These are phyloP conservation scores for Toxonevra muliebris DNA, from an alignment of 2,888 invertebrate species.

Conservation along the genomic window DNA sequence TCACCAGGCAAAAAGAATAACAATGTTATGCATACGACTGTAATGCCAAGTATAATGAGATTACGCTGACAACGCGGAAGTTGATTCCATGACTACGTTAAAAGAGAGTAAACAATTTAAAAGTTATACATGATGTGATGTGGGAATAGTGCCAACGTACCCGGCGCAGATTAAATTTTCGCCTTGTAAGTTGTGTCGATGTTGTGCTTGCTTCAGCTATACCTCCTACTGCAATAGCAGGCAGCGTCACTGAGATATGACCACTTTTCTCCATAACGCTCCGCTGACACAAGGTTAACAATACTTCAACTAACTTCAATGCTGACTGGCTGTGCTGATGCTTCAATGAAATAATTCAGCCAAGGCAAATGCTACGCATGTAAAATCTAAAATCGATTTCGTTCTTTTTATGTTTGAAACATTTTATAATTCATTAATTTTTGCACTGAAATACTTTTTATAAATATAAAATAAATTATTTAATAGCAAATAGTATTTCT, in stretches of 20 bases:
- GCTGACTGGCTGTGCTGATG: no score
- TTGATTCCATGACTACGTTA: slow-evolving; percentile 82
- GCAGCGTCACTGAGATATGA: slow-evolving; percentile 58
- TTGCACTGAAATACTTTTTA: no score
- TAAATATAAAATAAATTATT: no score
- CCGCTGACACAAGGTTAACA: not conserved
- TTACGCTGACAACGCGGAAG: slow-evolving; percentile 85
- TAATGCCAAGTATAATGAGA: slow-evolving; percentile 73
- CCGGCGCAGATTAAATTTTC: slow-evolving; percentile 55
- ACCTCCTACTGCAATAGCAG: slow-evolving; percentile 44
- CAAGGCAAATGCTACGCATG: no score
- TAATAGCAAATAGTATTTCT: no score
- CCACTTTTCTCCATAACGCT: slow-evolving; percentile 53
- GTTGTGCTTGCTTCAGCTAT: slow-evolving; percentile 38
- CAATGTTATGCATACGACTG: slow-evolving; percentile 69
- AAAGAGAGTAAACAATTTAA: not conserved
- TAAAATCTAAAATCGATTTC: no score
- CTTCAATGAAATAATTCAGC: no score
- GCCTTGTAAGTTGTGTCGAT: slow-evolving; percentile 45
- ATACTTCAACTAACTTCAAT: no score
- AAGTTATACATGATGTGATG: not conserved
- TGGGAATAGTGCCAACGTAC: slow-evolving; percentile 43
- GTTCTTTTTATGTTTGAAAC: no score
- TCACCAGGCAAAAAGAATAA: slow-evolving; percentile 69
- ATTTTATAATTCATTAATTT: no score